Evolutionary conservation across 2,113 vertebrate species (phyloP).

Genomic region (Lepus timidus): DNA sequence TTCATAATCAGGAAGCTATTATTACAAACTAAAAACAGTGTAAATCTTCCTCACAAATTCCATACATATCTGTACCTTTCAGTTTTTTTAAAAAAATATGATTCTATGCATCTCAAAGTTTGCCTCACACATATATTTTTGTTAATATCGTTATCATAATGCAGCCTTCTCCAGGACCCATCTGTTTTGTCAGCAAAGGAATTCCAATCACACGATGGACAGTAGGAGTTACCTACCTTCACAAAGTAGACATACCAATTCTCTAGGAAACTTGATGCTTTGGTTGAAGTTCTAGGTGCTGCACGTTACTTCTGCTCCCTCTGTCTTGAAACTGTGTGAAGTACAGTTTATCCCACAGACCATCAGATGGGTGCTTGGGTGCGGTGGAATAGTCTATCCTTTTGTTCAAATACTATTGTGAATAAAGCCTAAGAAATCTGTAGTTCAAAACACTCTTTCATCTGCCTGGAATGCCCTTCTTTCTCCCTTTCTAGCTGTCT

Average conservation of each 20-base stretch:
- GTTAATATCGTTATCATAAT: conserved; percentile 38
- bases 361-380: not conserved
- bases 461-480: not conserved
- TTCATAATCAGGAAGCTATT: conserved; percentile 41
- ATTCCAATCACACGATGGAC: not conserved
- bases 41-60: not conserved
- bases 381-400: not conserved
- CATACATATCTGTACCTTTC: conserved; percentile 16
- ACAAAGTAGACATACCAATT: not conserved
- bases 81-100: conserved; percentile 19
- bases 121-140: conserved; percentile 25
- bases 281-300: conserved; percentile 34
- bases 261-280: not conserved
- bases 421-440: conserved; percentile 45
- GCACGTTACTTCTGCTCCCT: not conserved
- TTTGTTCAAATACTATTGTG: not conserved
- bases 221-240: not conserved
- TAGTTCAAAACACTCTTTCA: not conserved
- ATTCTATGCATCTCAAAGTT: conserved; percentile 34
- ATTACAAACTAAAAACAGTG: conserved; percentile 30
- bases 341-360: conserved; percentile 2
- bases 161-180: not conserved
- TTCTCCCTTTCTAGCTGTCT: conserved; percentile 10
- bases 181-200: conserved; percentile 47
- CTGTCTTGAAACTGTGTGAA: conserved; percentile 17